phyloP scores from a whole-genome alignment of 2,888 invertebrate species.

The Cheiracanthium punctorium region DNA sequence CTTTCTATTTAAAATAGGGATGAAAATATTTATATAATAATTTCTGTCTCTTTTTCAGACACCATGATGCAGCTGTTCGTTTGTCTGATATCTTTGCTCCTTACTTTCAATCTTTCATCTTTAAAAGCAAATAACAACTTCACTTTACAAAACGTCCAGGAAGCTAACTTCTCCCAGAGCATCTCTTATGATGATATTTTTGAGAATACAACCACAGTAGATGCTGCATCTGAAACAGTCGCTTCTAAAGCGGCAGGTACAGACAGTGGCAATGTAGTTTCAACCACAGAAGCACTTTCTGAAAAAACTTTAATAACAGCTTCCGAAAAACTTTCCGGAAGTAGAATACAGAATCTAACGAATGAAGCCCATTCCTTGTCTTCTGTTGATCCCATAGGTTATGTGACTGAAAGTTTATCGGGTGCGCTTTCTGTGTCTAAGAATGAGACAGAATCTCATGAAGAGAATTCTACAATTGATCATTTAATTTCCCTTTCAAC shows the following conservation, averaged over 20 bases:
- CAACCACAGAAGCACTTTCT: not conserved
- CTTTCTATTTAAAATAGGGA: no score
- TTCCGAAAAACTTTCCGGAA: not conserved
- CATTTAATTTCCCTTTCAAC: no score
- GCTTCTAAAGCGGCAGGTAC: not conserved
- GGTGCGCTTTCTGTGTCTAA: no score
- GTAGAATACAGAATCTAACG: not conserved
- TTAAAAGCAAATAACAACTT: conserved; percentile 6
- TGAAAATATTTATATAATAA: no score
- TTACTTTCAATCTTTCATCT: conserved; percentile 19
- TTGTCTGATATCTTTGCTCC: conserved; percentile 18
- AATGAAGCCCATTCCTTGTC: not conserved
- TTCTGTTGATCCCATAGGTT: not conserved
- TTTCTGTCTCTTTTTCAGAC: conserved; percentile 14
- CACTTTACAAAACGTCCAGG: not conserved
- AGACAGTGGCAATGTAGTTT: not conserved
- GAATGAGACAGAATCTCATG: no score
- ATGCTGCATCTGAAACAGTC: not conserved
- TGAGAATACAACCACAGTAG: not conserved
- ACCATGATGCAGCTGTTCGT: conserved; percentile 28
- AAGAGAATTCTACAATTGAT: no score
- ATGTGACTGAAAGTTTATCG: not conserved
- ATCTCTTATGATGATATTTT: not conserved
- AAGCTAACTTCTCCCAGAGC: not conserved
- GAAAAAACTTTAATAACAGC: no score